phyloP scores from a whole-genome alignment of 2,113 vertebrate genomes.

The Hippoglossus stenolepis region DNA sequence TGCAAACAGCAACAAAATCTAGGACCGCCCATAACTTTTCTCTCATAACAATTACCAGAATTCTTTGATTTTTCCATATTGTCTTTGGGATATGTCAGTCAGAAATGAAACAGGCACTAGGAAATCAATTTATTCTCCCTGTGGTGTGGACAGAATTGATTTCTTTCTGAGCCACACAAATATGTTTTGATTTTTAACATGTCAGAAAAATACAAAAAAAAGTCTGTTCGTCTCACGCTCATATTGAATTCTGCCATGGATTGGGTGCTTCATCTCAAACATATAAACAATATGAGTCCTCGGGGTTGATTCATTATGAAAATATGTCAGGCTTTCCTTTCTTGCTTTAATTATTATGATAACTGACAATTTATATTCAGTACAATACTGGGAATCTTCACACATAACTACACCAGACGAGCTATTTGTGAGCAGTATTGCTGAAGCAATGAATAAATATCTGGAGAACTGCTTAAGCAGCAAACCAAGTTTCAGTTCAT shows the following conservation, averaged over 20 bases:
- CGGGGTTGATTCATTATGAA: not conserved
- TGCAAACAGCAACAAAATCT: slow-evolving; percentile 26
- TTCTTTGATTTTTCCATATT: not conserved
- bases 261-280: not conserved
- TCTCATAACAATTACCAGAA: not conserved
- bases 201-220: not conserved
- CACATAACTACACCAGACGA: not conserved
- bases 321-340: not conserved
- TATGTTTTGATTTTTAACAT: slow-evolving; percentile 18
- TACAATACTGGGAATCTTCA: not conserved
- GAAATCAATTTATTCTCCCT: slow-evolving; percentile 9
- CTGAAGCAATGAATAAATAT: slow-evolving; percentile 50
- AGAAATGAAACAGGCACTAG: not conserved
- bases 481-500: slow-evolving; percentile 35
- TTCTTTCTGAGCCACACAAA: slow-evolving; percentile 6
- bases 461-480: slow-evolving; percentile 20
- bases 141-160: not conserved
- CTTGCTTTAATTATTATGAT: not conserved
- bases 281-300: not conserved
- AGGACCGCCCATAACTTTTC: slow-evolving; percentile 13
- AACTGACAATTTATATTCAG: not conserved
- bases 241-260: not conserved
- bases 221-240: not conserved
- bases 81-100: not conserved
- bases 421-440: slow-evolving; percentile 28